Percentiles rank a stretch among this genome's conserved stretches.
Conservation (phyloP, 2,797 vertebrate genomes). For the Chrysolophus pictus region DNA sequence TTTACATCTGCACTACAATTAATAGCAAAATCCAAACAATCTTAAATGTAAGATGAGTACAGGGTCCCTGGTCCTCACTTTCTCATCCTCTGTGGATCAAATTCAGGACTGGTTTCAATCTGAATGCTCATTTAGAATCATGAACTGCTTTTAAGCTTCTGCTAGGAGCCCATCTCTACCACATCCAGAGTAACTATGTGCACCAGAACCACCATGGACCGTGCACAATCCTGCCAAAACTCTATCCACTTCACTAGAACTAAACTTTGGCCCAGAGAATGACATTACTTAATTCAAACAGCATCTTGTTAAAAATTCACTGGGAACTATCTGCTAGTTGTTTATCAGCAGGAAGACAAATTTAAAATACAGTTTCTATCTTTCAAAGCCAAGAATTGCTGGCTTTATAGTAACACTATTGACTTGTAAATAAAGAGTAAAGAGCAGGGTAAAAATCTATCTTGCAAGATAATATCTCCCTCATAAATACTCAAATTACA, state of each 20-base stretch:
- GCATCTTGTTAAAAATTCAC: not conserved
- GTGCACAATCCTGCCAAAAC: not conserved
- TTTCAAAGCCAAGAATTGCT: constrained; percentile 13
- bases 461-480: not conserved
- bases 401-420: not conserved
- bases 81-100: not conserved
- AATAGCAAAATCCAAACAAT: not conserved
- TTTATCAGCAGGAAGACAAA: constrained; percentile 5
- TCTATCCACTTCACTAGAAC: not conserved
- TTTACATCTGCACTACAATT: not conserved
- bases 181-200: not conserved
- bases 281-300: not conserved
- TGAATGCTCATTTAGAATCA: not conserved
- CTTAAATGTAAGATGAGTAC: not conserved
- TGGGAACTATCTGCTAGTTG: not conserved
- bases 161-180: not conserved
- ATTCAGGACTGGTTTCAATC: not conserved
- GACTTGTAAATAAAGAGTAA: constrained; percentile 35
- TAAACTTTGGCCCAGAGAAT: not conserved
- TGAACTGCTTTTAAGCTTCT: not conserved
- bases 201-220: not conserved
- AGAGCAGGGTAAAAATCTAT: not conserved
- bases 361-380: not conserved
- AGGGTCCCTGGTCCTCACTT: not conserved
- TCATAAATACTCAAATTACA: constrained; percentile 28